phyloP scores from a whole-genome alignment of 2,797 vertebrate genomes.

The Pogoniulus pusillus region DNA sequence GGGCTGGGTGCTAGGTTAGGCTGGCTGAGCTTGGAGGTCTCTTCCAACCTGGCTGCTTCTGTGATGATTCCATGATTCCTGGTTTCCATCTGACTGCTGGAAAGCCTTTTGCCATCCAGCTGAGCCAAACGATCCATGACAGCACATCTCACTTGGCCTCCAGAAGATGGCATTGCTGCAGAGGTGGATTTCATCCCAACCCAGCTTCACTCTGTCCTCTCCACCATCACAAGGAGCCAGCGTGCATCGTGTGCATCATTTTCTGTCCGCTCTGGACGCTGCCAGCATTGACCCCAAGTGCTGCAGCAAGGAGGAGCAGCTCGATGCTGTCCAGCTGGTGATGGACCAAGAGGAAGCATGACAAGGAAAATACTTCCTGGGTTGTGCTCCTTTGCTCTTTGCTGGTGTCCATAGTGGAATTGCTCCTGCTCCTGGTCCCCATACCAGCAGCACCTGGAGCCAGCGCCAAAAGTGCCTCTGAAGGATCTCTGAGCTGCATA shows the following conservation, averaged over 20 bases:
- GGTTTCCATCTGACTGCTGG: not conserved
- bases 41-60: no score
- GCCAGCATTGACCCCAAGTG: not conserved
- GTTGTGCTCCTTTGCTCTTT: not conserved
- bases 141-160: not conserved
- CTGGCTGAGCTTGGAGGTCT: no score
- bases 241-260: rapidly evolving
- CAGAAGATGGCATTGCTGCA: rapidly evolving
- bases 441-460: not conserved
- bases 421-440: not conserved
- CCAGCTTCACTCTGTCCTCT: rapidly evolving
- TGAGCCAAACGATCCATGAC: not conserved
- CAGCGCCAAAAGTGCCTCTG: rapidly evolving
- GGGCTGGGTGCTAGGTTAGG: no score
- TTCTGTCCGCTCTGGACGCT: not conserved
- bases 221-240: rapidly evolving
- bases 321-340: not conserved
- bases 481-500: not conserved
- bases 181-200: not conserved
- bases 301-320: rapidly evolving
- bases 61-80: not conserved
- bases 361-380: not conserved
- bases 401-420: not conserved
- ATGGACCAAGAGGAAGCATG: not conserved
- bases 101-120: not conserved